Base-by-base conservation (phyloP, 2,888 invertebrate genomes). In the Phyllotreta cruciferae region DNA sequence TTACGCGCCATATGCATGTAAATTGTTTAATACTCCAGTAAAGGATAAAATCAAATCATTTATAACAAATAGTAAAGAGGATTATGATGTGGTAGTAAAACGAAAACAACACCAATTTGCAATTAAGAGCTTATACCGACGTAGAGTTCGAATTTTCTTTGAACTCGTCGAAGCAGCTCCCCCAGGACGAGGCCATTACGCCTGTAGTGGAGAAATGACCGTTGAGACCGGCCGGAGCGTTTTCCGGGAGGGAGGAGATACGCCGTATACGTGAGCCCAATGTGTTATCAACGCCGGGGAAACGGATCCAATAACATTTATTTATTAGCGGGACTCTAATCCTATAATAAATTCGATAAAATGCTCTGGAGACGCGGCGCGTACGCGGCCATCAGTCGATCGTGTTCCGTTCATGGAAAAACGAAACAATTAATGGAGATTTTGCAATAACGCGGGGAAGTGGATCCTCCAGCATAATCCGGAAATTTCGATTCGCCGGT, bases 141-240 rank as follows among this genome's bases (percentile, higher is more conserved):
- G 7, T 24, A 24, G 24, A 24, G 24, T 24, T 24, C 4, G 24
- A 24, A 24, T 24, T 24, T 24, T 24, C 24, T 24, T 24, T 24
- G 24, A 24, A 24, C 24, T 41, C 10, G 41, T 50, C 24, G 24
- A 24, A 24, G 24, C 24, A 24, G 24, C 24, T 66, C 69, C 69
- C 69, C 56, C 56, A 66, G 69, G 67, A 69, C 66, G 61, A 60
- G 56, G 64, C 66, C 69, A 69, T 69, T 69, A 69, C 67, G 67
- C 65, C 61, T 69, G 69, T 69, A 69, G 67, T 66, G 64, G 66
- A 66, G 62, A 66, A 66, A 66, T 66, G 66, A 66, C 66, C 66
- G 66, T 44, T 45, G 66, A 68, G 67, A 68, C 67, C 49, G 11
- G 62, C 56, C 56, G 45, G 58, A 56, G 60, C 62, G 57, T 60